phyloP scores from a whole-genome alignment of 1,140 invertebrate species.

The Pemphigus obesinymphae region DNA sequence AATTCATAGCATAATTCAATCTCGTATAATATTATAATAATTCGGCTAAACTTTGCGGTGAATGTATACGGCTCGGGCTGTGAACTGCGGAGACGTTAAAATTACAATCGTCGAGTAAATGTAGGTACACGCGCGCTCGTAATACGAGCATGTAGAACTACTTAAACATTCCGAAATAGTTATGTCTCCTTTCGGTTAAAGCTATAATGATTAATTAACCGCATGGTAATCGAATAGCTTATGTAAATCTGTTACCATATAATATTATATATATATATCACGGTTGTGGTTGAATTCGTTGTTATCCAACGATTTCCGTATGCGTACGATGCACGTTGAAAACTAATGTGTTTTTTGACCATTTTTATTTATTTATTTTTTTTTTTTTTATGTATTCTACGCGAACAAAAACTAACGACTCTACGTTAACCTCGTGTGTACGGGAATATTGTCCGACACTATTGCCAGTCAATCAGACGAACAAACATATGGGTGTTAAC shows the following conservation, averaged over 20 bases:
- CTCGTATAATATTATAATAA: neutral
- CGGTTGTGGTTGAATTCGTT: neutral
- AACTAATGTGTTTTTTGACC: too few relatives aligned
- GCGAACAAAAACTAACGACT: too few relatives aligned
- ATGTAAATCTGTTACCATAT: neutral
- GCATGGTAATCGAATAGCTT: neutral
- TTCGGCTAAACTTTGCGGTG: neutral
- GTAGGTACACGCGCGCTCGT: neutral
- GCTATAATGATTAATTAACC: neutral
- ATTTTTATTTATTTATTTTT: too few relatives aligned
- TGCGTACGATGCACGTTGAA: neutral
- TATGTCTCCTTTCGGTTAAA: neutral
- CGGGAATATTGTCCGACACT: too few relatives aligned
- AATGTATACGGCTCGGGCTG: neutral
- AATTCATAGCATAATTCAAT: neutral
- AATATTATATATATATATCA: too few relatives aligned
- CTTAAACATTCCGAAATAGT: slow-evolving; percentile 4
- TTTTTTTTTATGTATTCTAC: too few relatives aligned
- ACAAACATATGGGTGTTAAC: neutral
- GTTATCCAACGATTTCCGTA: neutral
- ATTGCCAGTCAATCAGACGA: neutral
- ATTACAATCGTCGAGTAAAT: neutral
- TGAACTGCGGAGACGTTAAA: neutral
- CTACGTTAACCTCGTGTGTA: too few relatives aligned
- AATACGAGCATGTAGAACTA: neutral